Evolutionary conservation across 2,888 invertebrate genomes (phyloP).

Genomic region (Punctoribates punctum): DNA sequence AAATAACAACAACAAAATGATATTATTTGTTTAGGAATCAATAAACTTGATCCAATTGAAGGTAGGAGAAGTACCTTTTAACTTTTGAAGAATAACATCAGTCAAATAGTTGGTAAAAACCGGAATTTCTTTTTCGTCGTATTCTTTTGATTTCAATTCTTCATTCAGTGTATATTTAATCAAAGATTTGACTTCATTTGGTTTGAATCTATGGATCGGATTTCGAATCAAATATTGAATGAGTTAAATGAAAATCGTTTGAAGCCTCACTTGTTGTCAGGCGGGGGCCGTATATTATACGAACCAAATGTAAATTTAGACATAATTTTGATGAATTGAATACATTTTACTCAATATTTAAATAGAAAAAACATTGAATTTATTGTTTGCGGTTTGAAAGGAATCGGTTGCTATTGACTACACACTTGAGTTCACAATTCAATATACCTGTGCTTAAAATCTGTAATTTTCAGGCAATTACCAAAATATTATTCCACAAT

Average conservation of each 20-base stretch:
- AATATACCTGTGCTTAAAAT: too few species aligned
- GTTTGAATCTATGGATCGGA: neutral
- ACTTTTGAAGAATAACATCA: neutral
- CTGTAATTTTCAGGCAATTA: too few species aligned
- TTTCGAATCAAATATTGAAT: neutral
- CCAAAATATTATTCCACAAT: too few species aligned
- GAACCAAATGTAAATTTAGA: slow-evolving; percentile 27
- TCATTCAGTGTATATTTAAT: slow-evolving; percentile 11
- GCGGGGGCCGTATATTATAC: slow-evolving; percentile 2
- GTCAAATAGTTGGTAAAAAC: slow-evolving; percentile 2
- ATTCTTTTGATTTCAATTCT: slow-evolving; percentile 1
- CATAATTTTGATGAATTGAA: neutral
- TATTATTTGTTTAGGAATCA: neutral
- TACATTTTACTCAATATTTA: neutral
- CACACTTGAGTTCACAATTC: too few species aligned
- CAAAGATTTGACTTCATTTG: neutral
- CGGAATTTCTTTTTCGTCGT: neutral
- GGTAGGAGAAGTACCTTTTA: neutral
- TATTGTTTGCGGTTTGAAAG: too few species aligned
- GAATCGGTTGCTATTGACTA: too few species aligned
- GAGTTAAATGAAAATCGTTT: too few species aligned
- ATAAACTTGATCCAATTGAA: neutral
- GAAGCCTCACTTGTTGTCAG: slow-evolving; percentile 11
- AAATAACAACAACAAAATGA: neutral
- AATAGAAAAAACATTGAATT: neutral